Evolutionary conservation across 2,888 invertebrate species (phyloP), one percentile per base, ranked within the genome.

Genomic region (Odontothrips loti): DNA sequence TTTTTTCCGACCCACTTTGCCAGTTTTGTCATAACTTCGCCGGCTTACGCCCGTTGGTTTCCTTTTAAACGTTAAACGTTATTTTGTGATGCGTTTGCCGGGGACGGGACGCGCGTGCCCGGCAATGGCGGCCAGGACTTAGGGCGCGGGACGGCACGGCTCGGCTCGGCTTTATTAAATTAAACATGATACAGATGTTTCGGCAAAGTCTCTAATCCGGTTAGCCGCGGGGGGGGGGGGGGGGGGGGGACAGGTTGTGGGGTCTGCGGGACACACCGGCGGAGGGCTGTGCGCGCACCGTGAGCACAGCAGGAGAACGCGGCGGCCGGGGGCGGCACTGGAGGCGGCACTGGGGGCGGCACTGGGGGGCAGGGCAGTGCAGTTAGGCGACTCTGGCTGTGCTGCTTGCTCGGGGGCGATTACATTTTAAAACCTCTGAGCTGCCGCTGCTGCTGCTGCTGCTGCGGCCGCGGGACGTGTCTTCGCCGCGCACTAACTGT

Each of bases 121-220:
- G n/a, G n/a, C n/a, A n/a, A n/a, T n/a, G n/a, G n/a, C n/a, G n/a
- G n/a, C n/a, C n/a, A 15, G 58, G 17, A n/a, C 20, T 6, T n/a
- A 51, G 10, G 12, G 48, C 48, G 12, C 48, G 12, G 48, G 10
- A 2, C 58, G 15, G 17, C 58, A 17, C 58, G 6, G 58, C 17
- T 1, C 58, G n/a, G 6, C 20, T 8, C 11, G 27, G 27, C 68
- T 75, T 75, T 75, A 27, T 75, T 75, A 75, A 75, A 75, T 75
- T 75, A 75, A 75, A 75, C 27, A 75, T 75, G 68, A 75, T 75
- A 75, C 68, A 75, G 68, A 75, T 75, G 68, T 75, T 75, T 27
- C 68, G 68, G 23, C 23, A 27, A 75, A 75, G 68, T 75, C 68
- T 75, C 12, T 75, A 75, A 75, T 75, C 68, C 68, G 68, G 68